Base-by-base conservation (phyloP, 1,140 invertebrate genomes). In the Anastatus disparis region DNA sequence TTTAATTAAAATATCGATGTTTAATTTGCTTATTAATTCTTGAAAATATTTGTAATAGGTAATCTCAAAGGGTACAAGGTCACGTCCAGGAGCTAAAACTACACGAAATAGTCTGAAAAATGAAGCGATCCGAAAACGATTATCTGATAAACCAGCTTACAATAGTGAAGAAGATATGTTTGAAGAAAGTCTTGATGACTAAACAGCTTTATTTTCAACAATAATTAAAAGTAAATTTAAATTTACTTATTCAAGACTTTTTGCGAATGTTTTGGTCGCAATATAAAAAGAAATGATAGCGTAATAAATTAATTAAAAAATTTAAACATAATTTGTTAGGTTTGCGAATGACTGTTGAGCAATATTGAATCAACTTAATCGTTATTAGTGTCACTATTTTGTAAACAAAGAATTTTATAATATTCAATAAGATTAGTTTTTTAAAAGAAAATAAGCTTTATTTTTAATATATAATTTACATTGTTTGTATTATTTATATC, bases 141-240 rank as follows among this genome's bases (percentile, higher is more conserved):
- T 64, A 64, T 72, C 26, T 50, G 50, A 44, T 44, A 56, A 3
- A 35, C 22, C 17, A 31, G 65, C 70, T 24, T 67, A 53, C 56
- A 62, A 71, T 42, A 79, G 79, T 35, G 79, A 82, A 4, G 77
- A 80, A 55, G 82, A 83, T 42, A 82, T 83, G 40, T 83, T 83
- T 71, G 74, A 76, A 64, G 62, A 65, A 38, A 71, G 70, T 48
- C 12, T 56, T 76, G 74, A 74, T 72, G 38, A 67, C 15, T 38
- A 40, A 70, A 58, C 58, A 17, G 31, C 40, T 50, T 67, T 63
- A 27, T 50, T 68, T 52, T 69, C 40, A 58, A 61, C 42, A 40
- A 44, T 62, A 53, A 38, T 31, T 35, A 31, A 64, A 71, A 48
- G 61, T 71, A n/a, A 31, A 12, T 70, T 29, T 44, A 68, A 73